A percentile compares a stretch with the other conserved stretches of the same genome.
phyloP scores from a whole-genome alignment of 2,888 invertebrate species.

The Horisme vitalbata region DNA sequence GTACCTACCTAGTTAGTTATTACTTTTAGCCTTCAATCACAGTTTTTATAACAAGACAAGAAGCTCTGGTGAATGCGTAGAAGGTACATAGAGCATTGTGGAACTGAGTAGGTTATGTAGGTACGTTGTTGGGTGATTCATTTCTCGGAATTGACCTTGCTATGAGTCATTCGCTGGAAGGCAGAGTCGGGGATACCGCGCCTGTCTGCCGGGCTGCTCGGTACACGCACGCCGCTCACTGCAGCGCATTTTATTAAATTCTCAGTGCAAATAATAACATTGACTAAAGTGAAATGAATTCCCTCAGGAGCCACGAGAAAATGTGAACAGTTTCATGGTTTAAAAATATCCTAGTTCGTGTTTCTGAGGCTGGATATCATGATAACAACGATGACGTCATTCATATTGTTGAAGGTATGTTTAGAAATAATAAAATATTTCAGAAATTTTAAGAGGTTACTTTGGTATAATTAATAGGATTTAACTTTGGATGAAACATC shows the following conservation, averaged over 20 bases:
- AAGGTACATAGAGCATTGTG: conserved; percentile 74
- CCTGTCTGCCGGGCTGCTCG: conserved; percentile 79
- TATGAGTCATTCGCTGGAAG: conserved; percentile 83
- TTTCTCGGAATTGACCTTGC: conserved; percentile 84
- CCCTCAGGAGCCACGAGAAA: conserved; percentile 47
- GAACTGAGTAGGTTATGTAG: conserved; percentile 66
- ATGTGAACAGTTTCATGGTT: conserved; percentile 43
- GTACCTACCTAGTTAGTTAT: conserved; percentile 29
- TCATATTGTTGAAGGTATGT: conserved; percentile 79
- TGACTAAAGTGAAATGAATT: conserved; percentile 56
- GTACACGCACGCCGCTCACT: conserved; percentile 71
- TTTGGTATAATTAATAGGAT: conserved; percentile 10
- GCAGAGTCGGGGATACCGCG: conserved; percentile 84
- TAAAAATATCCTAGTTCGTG: conserved; percentile 59
- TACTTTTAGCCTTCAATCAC: too few relatives aligned
- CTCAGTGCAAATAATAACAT: conserved; percentile 46
- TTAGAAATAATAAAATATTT: conserved; percentile 20
- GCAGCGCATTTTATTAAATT: conserved; percentile 55
- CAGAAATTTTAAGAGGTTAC: conserved; percentile 9
- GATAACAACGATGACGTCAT: conserved; percentile 83
- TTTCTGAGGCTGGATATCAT: conserved; percentile 75
- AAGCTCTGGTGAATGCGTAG: conserved; percentile 65
- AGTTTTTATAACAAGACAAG: too few relatives aligned
- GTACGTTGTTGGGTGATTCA: conserved; percentile 73
- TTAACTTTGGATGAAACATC: conserved; percentile 50